Conservation (phyloP, 2,797 vertebrate genomes). For the Sebastes oblongus region DNA sequence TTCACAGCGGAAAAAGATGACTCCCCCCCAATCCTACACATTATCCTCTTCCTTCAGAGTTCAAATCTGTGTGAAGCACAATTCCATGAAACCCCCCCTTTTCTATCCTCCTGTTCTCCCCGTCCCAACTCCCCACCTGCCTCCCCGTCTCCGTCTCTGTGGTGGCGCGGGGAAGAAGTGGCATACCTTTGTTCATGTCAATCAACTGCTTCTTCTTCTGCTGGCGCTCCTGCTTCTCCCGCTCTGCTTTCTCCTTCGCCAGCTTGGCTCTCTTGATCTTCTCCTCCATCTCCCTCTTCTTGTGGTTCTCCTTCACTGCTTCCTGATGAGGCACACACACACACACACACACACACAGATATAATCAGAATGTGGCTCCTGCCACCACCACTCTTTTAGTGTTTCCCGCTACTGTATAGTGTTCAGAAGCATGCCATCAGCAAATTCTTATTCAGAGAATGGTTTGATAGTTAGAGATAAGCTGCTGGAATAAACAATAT, state of each 20-base stretch:
- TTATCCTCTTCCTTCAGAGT: constrained; percentile 54
- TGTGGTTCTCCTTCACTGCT: constrained; percentile 95
- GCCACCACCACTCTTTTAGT: constrained; percentile 51
- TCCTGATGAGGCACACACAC: constrained; percentile 83
- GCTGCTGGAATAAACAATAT: constrained; percentile 63
- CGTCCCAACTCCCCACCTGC: constrained; percentile 50
- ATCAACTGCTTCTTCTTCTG: constrained; percentile 98
- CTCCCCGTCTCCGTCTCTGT: constrained; percentile 32
- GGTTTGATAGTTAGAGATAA: constrained; percentile 67
- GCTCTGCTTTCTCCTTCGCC: constrained; percentile 97
- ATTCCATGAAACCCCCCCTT: constrained; percentile 39
- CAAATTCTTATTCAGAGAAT: constrained; percentile 59
- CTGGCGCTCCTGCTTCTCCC: constrained; percentile 93
- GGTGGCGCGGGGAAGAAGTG: constrained; percentile 55
- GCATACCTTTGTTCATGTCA: constrained; percentile 98
- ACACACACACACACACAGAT: constrained; percentile 11
- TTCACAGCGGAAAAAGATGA: constrained; percentile 39
- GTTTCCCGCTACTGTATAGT: constrained; percentile 45
- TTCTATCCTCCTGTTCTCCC: constrained; percentile 29
- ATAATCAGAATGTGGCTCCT: constrained; percentile 61
- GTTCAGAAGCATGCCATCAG: constrained; percentile 56
- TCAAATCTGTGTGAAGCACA: constrained; percentile 61
- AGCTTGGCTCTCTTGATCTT: constrained; percentile 96
- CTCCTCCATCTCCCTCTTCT: constrained; percentile 96
- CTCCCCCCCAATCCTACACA: constrained; percentile 31